A percentile compares a stretch with the other conserved stretches of the same genome.
These are phyloP conservation scores for Pionites leucogaster DNA, from an alignment of 2,113 vertebrate genomes.

Conservation along the genomic window DNA sequence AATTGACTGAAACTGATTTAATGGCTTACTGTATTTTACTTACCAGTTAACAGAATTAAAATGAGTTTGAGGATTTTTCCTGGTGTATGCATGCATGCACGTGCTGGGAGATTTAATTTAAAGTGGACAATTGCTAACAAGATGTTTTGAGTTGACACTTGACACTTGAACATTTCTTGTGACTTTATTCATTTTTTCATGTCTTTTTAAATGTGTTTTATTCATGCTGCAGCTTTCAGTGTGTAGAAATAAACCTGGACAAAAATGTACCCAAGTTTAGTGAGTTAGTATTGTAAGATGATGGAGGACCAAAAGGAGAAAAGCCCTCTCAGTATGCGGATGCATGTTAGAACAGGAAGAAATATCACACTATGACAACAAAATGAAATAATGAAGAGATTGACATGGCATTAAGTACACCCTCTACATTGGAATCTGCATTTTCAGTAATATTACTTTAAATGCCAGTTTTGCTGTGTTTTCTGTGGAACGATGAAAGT, in stretches of 20 bases:
- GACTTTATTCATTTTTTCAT: neutral
- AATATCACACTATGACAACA: neutral
- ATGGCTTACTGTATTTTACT: neutral
- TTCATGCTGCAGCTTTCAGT: neutral
- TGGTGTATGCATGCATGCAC: neutral
- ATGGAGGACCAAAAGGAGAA: neutral
- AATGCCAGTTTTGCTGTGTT: neutral
- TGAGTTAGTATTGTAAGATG: neutral
- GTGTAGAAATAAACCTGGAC: neutral
- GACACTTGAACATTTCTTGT: neutral
- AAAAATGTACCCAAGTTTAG: neutral
- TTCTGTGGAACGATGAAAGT: neutral
- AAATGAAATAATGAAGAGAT: neutral
- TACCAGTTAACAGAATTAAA: neutral
- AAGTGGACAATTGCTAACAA: neutral
- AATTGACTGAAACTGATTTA: neutral
- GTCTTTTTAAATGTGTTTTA: neutral
- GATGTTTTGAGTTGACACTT: neutral
- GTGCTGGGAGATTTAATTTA: neutral
- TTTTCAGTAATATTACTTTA: neutral
- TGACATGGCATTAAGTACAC: neutral
- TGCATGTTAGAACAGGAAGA: neutral
- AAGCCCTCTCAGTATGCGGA: neutral
- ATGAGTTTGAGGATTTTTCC: neutral
- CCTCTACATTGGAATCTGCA: neutral